A percentile compares a stretch with the other conserved stretches of the same genome.
Evolutionary conservation across 2,888 invertebrate genomes (phyloP).

Genomic region (Pyrrhosoma nymphula): DNA sequence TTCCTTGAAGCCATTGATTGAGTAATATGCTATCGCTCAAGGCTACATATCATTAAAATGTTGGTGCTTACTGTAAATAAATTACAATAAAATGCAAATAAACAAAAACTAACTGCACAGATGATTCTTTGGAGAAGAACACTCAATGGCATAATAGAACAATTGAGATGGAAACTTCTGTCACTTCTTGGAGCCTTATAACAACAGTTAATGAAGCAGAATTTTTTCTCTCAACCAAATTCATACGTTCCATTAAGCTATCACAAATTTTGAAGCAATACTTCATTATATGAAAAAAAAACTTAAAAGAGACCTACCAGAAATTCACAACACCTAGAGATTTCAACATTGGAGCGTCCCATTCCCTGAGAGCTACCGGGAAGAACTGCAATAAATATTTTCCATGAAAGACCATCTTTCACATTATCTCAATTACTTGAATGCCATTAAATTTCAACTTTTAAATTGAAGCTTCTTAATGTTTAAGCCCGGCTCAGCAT

Average conservation of each 20-base stretch:
- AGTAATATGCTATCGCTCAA: neutral
- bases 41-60: neutral
- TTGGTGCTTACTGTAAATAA: neutral
- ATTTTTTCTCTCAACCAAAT: conserved; percentile 30
- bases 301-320: conserved; percentile 40
- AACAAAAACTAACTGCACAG: neutral
- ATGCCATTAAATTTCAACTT: neutral
- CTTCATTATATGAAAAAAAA: conserved; percentile 27
- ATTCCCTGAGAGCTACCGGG: conserved; percentile 61
- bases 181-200: neutral
- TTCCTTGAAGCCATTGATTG: neutral
- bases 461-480: neutral
- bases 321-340: conserved; percentile 48
- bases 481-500: neutral
- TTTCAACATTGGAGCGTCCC: conserved; percentile 33
- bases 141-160: neutral
- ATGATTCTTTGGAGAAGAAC: neutral
- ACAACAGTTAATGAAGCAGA: conserved; percentile 16
- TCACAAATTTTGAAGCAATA: conserved; percentile 61
- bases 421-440: neutral
- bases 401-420: conserved; percentile 53
- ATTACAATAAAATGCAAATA: neutral
- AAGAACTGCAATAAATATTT: conserved; percentile 56
- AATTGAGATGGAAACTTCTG: neutral
- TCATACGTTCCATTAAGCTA: conserved; percentile 40